Percentiles rank a stretch among this genome's conserved stretches.
phyloP scores from a whole-genome alignment of 2,113 vertebrate genomes.

The Corynorhinus townsendii region DNA sequence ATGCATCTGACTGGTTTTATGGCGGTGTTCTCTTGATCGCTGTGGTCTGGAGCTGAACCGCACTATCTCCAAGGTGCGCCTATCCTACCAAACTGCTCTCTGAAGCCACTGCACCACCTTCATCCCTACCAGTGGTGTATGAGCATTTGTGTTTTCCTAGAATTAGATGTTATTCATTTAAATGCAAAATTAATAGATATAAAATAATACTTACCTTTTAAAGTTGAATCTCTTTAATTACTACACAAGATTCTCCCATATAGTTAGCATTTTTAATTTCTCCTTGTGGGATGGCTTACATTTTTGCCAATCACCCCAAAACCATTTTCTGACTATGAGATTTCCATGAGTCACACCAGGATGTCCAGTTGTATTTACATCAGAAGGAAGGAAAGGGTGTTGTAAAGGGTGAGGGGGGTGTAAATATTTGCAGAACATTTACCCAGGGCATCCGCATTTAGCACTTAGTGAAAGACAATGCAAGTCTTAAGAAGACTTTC shows the following conservation, averaged over 20 bases:
- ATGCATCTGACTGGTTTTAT: background rate
- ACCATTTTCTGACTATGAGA: background rate
- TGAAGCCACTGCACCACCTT: background rate
- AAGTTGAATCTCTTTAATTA: background rate
- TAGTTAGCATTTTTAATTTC: background rate
- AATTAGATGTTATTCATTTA: background rate
- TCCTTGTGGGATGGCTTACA: background rate
- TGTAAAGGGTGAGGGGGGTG: fast-evolving
- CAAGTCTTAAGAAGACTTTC: background rate
- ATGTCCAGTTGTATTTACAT: background rate
- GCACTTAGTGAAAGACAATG: background rate
- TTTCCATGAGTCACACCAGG: background rate
- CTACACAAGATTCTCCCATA: background rate
- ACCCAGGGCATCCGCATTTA: background rate
- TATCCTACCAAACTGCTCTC: background rate
- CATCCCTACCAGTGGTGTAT: background rate
- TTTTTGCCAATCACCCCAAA: background rate
- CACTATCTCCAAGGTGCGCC: background rate
- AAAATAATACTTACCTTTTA: background rate
- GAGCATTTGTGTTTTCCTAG: background rate
- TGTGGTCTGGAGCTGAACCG: background rate
- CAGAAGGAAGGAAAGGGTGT: background rate
- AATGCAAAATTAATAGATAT: background rate
- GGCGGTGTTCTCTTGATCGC: background rate
- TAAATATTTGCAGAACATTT: background rate